Conservation (phyloP, 1,140 invertebrate species). For the Pseudomyrmex cubaensis region DNA sequence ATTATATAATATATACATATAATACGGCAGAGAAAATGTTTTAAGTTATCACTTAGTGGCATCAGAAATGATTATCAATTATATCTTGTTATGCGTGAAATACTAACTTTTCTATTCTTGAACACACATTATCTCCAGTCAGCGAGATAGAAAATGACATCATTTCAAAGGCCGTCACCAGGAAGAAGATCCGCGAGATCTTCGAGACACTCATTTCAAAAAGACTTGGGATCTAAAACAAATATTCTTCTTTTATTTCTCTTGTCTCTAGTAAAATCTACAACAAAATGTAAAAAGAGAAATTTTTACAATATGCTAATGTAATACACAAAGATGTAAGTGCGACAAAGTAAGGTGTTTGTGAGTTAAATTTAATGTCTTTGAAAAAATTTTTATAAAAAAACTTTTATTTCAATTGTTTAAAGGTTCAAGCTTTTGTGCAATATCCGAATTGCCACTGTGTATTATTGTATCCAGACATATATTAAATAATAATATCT, state of each 20-base stretch:
- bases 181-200: constrained; percentile 26
- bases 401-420: constrained; percentile 27
- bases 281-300: neutral
- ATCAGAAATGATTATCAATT: neutral
- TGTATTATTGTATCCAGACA: no score
- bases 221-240: neutral
- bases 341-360: neutral
- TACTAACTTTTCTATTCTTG: constrained; percentile 83
- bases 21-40: no score
- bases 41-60: neutral
- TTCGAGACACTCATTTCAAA: constrained; percentile 57
- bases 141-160: constrained; percentile 78
- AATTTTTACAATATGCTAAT: constrained; percentile 2
- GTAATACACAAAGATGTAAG: neutral
- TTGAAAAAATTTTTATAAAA: neutral
- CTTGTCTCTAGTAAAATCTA: no score
- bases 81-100: neutral
- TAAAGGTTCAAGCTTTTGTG: neutral
- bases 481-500: constrained; percentile 22
- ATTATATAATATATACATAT: neutral
- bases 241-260: neutral
- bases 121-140: constrained; percentile 82
- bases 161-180: constrained; percentile 10
- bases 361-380: neutral
- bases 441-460: neutral